A percentile compares a stretch with the other conserved stretches of the same genome.
These are phyloP conservation scores for Amblyjoppa proteus DNA, from an alignment of 2,888 invertebrate species.

Conservation along the genomic window DNA sequence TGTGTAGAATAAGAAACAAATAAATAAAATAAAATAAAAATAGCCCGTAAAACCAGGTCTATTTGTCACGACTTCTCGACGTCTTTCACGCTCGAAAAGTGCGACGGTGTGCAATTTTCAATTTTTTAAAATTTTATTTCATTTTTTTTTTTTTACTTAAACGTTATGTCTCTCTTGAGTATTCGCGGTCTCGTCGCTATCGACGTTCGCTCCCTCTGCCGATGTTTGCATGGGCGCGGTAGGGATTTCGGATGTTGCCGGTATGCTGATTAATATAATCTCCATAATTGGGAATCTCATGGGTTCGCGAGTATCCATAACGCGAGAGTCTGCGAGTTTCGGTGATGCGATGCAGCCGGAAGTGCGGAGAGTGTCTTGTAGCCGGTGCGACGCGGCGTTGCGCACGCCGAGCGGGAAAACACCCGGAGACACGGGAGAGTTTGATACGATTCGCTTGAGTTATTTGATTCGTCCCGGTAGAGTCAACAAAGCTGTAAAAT, in stretches of 20 bases:
- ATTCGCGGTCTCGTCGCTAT: background rate
- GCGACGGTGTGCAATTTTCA: too few species aligned
- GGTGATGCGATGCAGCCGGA: slow-evolving; percentile 16
- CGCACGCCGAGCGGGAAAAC: background rate
- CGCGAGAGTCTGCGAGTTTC: background rate
- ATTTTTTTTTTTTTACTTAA: too few species aligned
- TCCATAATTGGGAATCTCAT: slow-evolving; percentile 39
- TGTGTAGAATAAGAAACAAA: too few species aligned
- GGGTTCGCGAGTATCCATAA: slow-evolving; percentile 19
- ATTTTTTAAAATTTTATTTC: too few species aligned
- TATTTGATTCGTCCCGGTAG: slow-evolving; percentile 7
- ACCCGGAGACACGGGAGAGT: background rate
- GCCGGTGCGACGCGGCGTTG: background rate
- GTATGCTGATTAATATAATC: slow-evolving; percentile 4
- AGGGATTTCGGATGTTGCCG: background rate
- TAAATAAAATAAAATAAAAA: background rate
- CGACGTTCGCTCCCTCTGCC: background rate
- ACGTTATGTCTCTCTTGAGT: too few species aligned
- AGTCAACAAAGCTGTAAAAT: slow-evolving; percentile 17
- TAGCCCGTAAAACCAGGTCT: background rate
- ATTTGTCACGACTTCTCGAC: slow-evolving; percentile 32
- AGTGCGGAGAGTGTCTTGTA: slow-evolving; percentile 21
- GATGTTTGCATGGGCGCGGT: background rate
- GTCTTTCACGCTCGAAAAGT: background rate
- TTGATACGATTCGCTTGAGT: slow-evolving; percentile 4